These are phyloP conservation scores for Matsumyia berberina DNA, from an alignment of 2,888 invertebrate genomes.

Conservation along the genomic window DNA sequence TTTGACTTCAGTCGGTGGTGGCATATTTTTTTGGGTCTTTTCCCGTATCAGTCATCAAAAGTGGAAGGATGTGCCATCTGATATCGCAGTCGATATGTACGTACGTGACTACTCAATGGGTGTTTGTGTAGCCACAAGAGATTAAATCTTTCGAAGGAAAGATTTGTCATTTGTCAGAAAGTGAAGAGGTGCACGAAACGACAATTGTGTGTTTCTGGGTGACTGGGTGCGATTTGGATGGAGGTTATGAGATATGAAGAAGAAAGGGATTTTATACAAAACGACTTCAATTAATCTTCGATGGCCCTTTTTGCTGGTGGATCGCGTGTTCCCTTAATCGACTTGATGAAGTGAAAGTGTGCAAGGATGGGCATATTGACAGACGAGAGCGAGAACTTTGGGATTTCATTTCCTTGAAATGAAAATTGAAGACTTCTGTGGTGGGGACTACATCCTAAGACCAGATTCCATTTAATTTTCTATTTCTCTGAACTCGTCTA, in stretches of 20 bases:
- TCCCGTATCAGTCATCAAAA: constrained; percentile 57
- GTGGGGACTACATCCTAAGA: too few species aligned
- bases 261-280: constrained; percentile 30
- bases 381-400: not conserved
- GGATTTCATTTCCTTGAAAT: too few species aligned
- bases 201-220: constrained; percentile 21
- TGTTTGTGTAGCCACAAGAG: constrained; percentile 35
- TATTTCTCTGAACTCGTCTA: too few species aligned
- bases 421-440: too few species aligned
- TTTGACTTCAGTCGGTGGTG: constrained; percentile 22
- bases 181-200: constrained; percentile 44
- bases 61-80: constrained; percentile 64
- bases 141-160: constrained; percentile 50
- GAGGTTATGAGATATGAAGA: constrained; percentile 29
- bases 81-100: constrained; percentile 36
- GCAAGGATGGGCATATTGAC: constrained; percentile 11
- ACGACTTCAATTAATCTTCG: constrained; percentile 60
- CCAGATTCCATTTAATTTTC: too few species aligned
- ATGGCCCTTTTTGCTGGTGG: constrained; percentile 31
- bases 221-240: constrained; percentile 45
- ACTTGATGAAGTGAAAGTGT: constrained; percentile 60
- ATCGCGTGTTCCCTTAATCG: not conserved
- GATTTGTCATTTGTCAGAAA: constrained; percentile 69
- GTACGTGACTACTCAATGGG: too few species aligned
- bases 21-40: constrained; percentile 6